Base-by-base conservation (phyloP, 2,888 invertebrate genomes). In the Ecliptopera silaceata region DNA sequence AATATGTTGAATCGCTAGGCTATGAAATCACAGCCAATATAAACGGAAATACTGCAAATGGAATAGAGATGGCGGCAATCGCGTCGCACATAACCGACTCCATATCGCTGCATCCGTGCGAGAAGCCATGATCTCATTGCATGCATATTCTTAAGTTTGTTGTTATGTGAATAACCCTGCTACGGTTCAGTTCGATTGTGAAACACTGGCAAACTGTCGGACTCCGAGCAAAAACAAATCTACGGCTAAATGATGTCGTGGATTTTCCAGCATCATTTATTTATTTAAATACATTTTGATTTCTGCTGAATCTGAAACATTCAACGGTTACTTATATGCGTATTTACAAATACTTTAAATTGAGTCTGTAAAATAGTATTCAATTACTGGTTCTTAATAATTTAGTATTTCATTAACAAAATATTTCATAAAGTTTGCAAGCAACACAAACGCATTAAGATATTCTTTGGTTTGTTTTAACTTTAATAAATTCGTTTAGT, bases 31-130 rank as follows among this genome's bases (percentile, higher is more conserved):
- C 72, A 68, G 65, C 66, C 77, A 75, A 77, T 82, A 74, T 68
- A 71, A n/a, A 69, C 70, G 71, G 72, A 80, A 74, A 81, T 85
- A 86, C 78, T 85, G 84, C 83, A 83, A 86, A 86, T 85, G 80
- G 80, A 85, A 84, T 76, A 69, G 80, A 77, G 72, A 80, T 75
- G 71, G 76, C 57, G 68, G 63, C 65, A 70, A 69, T 70, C 60
- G 53, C 29, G 56, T 65, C 63, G 56, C 66, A 71, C 56, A 61
- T 63, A 59, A 55, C 60, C 63, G 45, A 42, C 34, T 54, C 45
- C 36, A 26, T 58, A 58, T 53, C 42, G 56, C 56, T 46, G 51
- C 57, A 48, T 56, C 50, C 51, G 43, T 50, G 46, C 49, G 20
- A 53, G 53, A 46, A 39, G 46, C 45, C 42, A 50, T 59, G 22